These are phyloP conservation scores for Lathronympha strigana DNA, from an alignment of 2,888 invertebrate genomes.

Conservation along the genomic window DNA sequence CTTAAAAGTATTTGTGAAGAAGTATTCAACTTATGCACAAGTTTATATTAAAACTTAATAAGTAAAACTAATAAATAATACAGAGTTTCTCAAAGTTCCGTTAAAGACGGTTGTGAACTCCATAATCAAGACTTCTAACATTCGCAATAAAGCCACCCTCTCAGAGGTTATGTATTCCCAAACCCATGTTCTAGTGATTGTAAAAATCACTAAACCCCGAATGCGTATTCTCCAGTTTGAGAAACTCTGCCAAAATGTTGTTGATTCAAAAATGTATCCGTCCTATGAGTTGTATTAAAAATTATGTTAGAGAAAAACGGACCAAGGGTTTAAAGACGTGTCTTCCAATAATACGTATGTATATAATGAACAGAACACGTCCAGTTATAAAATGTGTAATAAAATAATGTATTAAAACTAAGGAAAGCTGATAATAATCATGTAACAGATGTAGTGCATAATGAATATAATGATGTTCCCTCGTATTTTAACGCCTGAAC, in stretches of 20 bases:
- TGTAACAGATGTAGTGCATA: not conserved
- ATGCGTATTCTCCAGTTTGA: too few species aligned
- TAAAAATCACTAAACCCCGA: too few species aligned
- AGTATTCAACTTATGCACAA: too few species aligned
- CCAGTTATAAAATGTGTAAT: not conserved
- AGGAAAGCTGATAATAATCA: constrained; percentile 16
- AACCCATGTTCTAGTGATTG: too few species aligned
- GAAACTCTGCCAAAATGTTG: not conserved
- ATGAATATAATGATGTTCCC: not conserved
- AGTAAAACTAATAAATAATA: too few species aligned
- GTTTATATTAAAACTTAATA: too few species aligned
- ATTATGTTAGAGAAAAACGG: not conserved
- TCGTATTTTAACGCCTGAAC: too few species aligned
- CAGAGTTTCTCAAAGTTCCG: too few species aligned
- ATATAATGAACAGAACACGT: not conserved
- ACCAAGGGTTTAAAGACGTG: constrained; percentile 1
- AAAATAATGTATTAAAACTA: constrained; percentile 5
- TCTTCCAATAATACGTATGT: not conserved
- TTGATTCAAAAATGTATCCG: constrained; percentile 27
- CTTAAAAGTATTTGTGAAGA: not conserved
- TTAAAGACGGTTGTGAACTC: too few species aligned
- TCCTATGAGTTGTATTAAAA: constrained; percentile 33
- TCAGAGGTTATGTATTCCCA: too few species aligned
- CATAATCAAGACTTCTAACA: too few species aligned
- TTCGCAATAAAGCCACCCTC: too few species aligned